Evolutionary conservation across 2,888 invertebrate genomes (phyloP).

Genomic region (Spodoptera littoralis): DNA sequence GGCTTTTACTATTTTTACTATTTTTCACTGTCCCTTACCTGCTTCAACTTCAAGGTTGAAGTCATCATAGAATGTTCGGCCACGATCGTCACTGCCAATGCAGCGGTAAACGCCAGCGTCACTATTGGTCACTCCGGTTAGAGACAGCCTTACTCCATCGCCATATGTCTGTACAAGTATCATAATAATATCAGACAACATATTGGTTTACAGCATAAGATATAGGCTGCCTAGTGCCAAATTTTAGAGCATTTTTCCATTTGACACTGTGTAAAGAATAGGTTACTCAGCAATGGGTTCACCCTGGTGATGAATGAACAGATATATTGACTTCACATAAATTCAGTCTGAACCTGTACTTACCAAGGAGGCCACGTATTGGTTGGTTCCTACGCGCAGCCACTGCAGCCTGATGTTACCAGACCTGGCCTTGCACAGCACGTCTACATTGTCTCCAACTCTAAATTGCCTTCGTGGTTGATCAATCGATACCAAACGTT

Average conservation of each 20-base stretch:
- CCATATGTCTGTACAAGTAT: constrained; percentile 75
- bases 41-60: constrained; percentile 78
- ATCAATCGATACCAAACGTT: constrained; percentile 75
- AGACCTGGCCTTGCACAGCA: constrained; percentile 68
- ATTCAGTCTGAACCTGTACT: constrained; percentile 42
- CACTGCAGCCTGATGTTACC: constrained; percentile 66
- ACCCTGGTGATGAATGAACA: too few relatives aligned
- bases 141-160: constrained; percentile 89
- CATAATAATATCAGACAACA: constrained; percentile 1
- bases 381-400: constrained; percentile 73
- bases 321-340: too few relatives aligned
- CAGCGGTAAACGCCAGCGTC: constrained; percentile 94
- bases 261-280: too few relatives aligned
- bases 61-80: constrained; percentile 86
- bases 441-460: constrained; percentile 77
- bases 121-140: constrained; percentile 91
- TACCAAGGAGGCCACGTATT: constrained; percentile 75
- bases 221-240: too few relatives aligned
- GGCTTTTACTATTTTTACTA: too few relatives aligned
- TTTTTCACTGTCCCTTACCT: constrained; percentile 61
- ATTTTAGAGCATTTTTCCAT: too few relatives aligned
- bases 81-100: constrained; percentile 84
- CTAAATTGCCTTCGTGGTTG: constrained; percentile 73
- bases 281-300: too few relatives aligned
- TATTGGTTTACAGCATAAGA: too few relatives aligned